phyloP scores from a whole-genome alignment of 2,797 vertebrate species.

The Typhlichthys subterraneus region DNA sequence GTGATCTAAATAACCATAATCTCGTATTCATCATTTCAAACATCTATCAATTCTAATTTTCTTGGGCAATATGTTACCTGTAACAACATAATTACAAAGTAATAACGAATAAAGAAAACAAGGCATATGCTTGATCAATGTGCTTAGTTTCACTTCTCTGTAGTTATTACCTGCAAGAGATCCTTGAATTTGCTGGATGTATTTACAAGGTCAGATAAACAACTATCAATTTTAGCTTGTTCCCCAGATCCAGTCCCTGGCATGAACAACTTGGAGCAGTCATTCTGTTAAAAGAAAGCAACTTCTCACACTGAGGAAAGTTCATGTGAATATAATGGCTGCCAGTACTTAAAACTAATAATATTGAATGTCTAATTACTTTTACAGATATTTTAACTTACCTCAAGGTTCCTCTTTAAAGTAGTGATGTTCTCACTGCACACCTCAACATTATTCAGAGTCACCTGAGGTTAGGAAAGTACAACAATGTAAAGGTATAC shows the following conservation, averaged over 20 bases:
- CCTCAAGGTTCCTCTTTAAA: slow-evolving; percentile 95
- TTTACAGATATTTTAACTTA: slow-evolving; percentile 41
- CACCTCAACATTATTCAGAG: slow-evolving; percentile 94
- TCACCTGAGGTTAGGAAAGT: slow-evolving; percentile 78
- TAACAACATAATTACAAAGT: background rate
- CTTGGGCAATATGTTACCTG: too few relatives aligned
- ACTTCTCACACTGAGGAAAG: background rate
- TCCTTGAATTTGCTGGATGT: slow-evolving; percentile 94
- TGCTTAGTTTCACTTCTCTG: background rate
- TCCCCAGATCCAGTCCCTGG: slow-evolving; percentile 87
- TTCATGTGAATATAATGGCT: background rate
- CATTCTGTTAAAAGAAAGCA: slow-evolving; percentile 78
- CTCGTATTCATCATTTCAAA: background rate
- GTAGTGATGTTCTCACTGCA: slow-evolving; percentile 98
- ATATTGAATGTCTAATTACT: background rate
- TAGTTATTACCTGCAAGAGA: slow-evolving; percentile 86
- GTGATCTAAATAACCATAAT: background rate
- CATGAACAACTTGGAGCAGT: slow-evolving; percentile 91
- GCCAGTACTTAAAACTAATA: background rate
- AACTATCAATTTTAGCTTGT: slow-evolving; percentile 95
- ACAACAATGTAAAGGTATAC: background rate
- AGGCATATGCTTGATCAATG: background rate
- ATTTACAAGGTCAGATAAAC: slow-evolving; percentile 90
- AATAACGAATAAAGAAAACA: background rate
- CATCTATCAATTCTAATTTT: background rate